These are phyloP conservation scores for Sakesphorus luctuosus DNA, from an alignment of 2,113 vertebrate species.

Conservation along the genomic window DNA sequence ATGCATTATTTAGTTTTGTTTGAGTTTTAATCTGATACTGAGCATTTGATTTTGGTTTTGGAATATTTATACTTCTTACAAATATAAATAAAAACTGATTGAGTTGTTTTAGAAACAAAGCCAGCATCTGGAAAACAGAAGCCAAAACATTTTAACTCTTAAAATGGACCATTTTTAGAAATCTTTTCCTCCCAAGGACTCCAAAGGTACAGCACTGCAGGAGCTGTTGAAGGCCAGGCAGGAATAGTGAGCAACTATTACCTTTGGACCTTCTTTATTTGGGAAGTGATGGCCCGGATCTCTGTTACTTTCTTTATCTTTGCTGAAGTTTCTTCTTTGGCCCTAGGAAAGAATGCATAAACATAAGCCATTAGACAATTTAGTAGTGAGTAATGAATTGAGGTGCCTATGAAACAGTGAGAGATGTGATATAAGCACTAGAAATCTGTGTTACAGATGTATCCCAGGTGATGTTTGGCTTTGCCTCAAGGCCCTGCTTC, in stretches of 20 bases:
- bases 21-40: neutral
- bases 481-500: neutral
- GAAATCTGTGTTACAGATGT: neutral
- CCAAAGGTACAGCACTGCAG: neutral
- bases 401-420: neutral
- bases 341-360: constrained; percentile 70
- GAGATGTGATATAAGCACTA: neutral
- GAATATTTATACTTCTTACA: neutral
- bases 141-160: neutral
- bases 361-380: neutral
- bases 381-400: neutral
- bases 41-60: neutral
- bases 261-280: constrained; percentile 85
- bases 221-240: neutral
- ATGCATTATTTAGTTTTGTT: neutral
- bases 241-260: neutral
- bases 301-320: constrained; percentile 82
- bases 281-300: constrained; percentile 78
- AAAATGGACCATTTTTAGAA: neutral
- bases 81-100: neutral
- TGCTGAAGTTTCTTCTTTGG: constrained; percentile 82
- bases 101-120: neutral
- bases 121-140: neutral
- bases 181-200: neutral
- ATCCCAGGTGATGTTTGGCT: neutral